These are phyloP conservation scores for Lasioglossum malachurum DNA, from an alignment of 2,888 invertebrate species.

Conservation along the genomic window DNA sequence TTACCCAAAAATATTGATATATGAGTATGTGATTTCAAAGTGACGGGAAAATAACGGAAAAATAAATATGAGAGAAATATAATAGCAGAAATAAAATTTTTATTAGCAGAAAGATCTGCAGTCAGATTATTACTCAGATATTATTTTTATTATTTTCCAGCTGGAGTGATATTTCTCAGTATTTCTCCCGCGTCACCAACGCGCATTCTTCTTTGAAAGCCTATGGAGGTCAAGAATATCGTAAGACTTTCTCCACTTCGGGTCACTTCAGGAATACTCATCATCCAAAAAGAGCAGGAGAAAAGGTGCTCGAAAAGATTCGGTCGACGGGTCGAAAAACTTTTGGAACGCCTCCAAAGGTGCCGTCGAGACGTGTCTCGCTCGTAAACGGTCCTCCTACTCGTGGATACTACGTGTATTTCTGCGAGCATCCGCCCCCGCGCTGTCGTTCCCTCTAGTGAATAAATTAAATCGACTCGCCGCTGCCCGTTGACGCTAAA, in stretches of 20 bases:
- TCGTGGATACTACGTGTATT: conserved; percentile 68
- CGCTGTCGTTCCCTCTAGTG: conserved; percentile 49
- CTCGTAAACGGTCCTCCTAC: conserved; percentile 73
- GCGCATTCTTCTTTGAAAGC: not conserved
- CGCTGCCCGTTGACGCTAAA: conserved; percentile 75
- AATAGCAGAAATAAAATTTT: no score
- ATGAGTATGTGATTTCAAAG: no score
- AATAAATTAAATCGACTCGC: conserved; percentile 81
- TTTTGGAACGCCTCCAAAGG: conserved; percentile 77
- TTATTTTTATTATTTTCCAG: no score
- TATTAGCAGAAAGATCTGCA: no score
- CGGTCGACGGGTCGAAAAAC: not conserved
- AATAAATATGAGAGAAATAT: no score
- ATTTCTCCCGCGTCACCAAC: not conserved
- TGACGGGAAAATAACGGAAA: no score
- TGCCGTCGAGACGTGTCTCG: conserved; percentile 52
- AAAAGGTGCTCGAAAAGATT: conserved; percentile 7
- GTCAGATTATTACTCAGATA: no score
- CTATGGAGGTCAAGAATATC: not conserved
- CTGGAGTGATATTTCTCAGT: not conserved
- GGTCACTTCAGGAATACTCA: not conserved
- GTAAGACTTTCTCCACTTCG: not conserved
- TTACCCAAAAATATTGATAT: no score
- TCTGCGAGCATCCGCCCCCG: conserved; percentile 64
- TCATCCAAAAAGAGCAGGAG: not conserved